Evolutionary conservation across 2,888 invertebrate species (phyloP).

Genomic region (Phyllotreta cruciferae): DNA sequence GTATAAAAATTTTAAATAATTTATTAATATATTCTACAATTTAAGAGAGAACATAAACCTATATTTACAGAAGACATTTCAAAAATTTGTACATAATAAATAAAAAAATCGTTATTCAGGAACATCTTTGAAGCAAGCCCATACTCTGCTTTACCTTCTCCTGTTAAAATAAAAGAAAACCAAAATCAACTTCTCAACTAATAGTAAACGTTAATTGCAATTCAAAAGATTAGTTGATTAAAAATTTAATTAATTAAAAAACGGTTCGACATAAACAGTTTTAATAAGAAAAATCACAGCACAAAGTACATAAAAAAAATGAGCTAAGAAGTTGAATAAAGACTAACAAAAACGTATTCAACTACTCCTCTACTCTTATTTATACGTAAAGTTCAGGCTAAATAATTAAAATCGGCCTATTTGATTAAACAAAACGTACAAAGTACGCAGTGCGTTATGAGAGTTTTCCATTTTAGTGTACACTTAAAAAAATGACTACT

Average conservation of each 20-base stretch:
- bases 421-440: conserved; percentile 38
- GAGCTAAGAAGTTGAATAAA: conserved; percentile 33
- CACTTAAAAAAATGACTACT: not conserved
- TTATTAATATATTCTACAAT: conserved; percentile 28
- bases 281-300: conserved; percentile 46
- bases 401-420: conserved; percentile 40
- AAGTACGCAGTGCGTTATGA: conserved; percentile 37
- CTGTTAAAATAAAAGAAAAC: conserved; percentile 45
- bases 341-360: conserved; percentile 30
- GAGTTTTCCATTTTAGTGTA: not conserved
- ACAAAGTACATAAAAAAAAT: conserved; percentile 43
- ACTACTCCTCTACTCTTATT: conserved; percentile 35
- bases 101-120: conserved; percentile 28
- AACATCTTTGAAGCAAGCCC: conserved; percentile 27
- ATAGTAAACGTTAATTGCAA: not conserved
- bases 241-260: conserved; percentile 19
- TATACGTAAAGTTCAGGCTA: conserved; percentile 31
- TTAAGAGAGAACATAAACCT: conserved; percentile 26
- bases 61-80: conserved; percentile 25
- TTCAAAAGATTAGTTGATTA: not conserved
- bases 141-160: conserved; percentile 43
- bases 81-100: conserved; percentile 29
- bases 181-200: conserved; percentile 14
- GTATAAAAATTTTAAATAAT: conserved; percentile 11
- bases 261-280: conserved; percentile 35